Percentiles rank a stretch among this genome's conserved stretches.
phyloP scores from a whole-genome alignment of 1,140 invertebrate genomes.

The Araneus ventricosus region DNA sequence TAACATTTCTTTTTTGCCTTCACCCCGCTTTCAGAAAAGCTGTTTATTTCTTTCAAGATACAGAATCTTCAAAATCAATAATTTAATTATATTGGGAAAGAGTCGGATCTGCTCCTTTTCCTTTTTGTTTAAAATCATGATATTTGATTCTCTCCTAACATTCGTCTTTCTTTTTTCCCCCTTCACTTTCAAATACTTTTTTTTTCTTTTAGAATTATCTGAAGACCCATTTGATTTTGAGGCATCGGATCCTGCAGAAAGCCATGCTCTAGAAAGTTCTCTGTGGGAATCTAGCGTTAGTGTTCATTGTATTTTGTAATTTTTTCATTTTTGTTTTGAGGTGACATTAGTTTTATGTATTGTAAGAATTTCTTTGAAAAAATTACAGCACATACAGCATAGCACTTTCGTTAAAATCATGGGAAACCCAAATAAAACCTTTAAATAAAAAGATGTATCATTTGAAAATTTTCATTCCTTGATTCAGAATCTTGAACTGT shows the following conservation, averaged over 20 bases:
- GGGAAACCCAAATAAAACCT: too few relatives aligned
- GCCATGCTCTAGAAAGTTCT: conserved; percentile 90
- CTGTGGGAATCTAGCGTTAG: conserved; percentile 91
- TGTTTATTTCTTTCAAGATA: too few relatives aligned
- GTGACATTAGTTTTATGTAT: background rate
- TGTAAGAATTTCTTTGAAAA: too few relatives aligned
- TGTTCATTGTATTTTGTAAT: background rate
- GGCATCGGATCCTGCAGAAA: conserved; percentile 88
- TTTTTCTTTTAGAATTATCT: conserved; percentile 20
- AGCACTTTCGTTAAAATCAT: too few relatives aligned
- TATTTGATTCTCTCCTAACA: background rate
- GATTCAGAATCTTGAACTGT: too few relatives aligned
- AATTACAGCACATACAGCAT: too few relatives aligned
- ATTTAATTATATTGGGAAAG: background rate
- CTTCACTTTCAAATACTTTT: background rate
- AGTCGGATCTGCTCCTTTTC: background rate
- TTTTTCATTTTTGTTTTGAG: background rate
- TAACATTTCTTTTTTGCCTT: too few relatives aligned
- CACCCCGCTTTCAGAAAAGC: too few relatives aligned
- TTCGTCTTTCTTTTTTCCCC: background rate
- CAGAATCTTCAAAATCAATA: too few relatives aligned
- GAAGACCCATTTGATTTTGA: conserved; percentile 90
- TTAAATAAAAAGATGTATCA: too few relatives aligned
- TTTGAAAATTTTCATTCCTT: too few relatives aligned
- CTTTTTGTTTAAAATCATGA: background rate